Conservation (phyloP, 2,113 vertebrate species). For the Hypocryptadius cinnamomeus region DNA sequence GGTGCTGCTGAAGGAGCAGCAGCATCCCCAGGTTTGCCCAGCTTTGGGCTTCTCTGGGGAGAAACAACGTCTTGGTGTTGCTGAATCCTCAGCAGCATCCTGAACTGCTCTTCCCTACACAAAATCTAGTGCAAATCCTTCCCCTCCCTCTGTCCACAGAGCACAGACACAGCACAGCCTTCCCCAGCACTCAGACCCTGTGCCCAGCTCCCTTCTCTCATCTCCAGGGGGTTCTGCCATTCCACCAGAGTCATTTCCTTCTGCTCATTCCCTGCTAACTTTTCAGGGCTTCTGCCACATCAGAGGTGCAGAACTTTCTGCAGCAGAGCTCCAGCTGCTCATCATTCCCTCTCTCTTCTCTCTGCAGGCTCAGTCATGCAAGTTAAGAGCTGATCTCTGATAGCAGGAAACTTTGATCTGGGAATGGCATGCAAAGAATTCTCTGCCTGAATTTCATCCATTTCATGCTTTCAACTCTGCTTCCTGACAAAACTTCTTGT, state of each 20-base stretch:
- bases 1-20: background rate
- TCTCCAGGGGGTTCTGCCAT: background rate
- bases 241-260: background rate
- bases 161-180: background rate
- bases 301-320: background rate
- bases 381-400: background rate
- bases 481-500: background rate
- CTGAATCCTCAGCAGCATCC: background rate
- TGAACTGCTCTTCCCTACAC: background rate
- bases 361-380: background rate
- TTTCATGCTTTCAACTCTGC: background rate
- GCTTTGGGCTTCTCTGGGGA: background rate
- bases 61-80: background rate
- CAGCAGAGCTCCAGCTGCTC: background rate
- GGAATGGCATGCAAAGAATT: background rate
- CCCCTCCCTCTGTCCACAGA: background rate
- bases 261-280: background rate
- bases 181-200: accelerated
- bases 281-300: background rate
- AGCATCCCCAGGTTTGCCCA: background rate
- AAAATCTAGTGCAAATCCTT: background rate
- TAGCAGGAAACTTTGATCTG: slow-evolving; percentile 18
- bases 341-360: background rate
- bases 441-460: background rate
- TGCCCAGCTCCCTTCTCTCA: background rate